These are phyloP conservation scores for Druon quercuslanigerum DNA, from an alignment of 1,140 invertebrate species.

Conservation along the genomic window DNA sequence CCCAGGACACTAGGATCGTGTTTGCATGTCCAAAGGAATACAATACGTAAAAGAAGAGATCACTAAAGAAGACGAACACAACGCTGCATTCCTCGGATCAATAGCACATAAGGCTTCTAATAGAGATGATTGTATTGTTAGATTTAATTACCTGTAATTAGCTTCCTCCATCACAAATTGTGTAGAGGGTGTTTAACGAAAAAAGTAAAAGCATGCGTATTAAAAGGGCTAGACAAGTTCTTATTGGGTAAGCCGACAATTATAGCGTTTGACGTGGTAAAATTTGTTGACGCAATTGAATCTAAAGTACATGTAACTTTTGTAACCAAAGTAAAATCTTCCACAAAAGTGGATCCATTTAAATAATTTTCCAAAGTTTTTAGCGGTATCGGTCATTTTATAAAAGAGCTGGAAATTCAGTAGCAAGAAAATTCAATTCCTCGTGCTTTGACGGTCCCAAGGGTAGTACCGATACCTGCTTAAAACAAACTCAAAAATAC, in stretches of 20 bases:
- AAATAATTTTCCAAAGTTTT: too few relatives aligned
- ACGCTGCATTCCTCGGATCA: neutral
- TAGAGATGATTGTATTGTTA: too few relatives aligned
- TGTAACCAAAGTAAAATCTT: too few relatives aligned
- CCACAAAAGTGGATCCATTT: too few relatives aligned
- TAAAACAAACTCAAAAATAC: too few relatives aligned
- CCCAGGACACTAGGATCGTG: slow-evolving; percentile 48
- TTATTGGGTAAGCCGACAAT: slow-evolving; percentile 31
- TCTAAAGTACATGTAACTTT: too few relatives aligned
- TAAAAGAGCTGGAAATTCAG: slow-evolving; percentile 14
- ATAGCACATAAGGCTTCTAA: too few relatives aligned
- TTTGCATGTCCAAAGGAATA: slow-evolving; percentile 37
- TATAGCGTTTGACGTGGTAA: slow-evolving; percentile 17
- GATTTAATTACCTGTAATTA: slow-evolving; percentile 6
- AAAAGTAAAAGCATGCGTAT: slow-evolving; percentile 31
- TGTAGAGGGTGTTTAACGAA: neutral
- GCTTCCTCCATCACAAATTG: neutral
- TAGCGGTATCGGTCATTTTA: neutral
- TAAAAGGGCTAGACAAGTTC: slow-evolving; percentile 32
- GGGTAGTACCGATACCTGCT: too few relatives aligned
- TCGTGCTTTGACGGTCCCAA: too few relatives aligned
- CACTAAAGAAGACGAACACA: slow-evolving; percentile 31
- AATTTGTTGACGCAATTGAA: slow-evolving; percentile 8
- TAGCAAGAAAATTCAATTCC: neutral
- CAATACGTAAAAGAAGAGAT: slow-evolving; percentile 32